Evolutionary conservation across 2,888 invertebrate species (phyloP), one percentile per base, ranked within the genome.

Genomic region (Eilema caniola): DNA sequence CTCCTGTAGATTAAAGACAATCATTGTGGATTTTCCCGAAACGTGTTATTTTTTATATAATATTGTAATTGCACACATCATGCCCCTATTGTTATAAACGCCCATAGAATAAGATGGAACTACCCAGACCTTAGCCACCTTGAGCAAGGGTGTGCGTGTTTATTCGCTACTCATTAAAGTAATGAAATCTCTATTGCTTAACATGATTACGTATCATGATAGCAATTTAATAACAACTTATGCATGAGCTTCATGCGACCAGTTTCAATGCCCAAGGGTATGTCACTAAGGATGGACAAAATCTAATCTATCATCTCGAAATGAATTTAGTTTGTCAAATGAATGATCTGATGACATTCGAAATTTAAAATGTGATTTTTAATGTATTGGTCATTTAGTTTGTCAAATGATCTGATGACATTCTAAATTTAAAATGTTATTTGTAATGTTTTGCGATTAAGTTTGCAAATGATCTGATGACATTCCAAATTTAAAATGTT

Each of bases 191-290:
- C 53, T 53, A n/a, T 53, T 53, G n/a, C 53, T 53, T n/a, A 53
- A 53, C 53, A n/a, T 10, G 53, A 53, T 53, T 53, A 53, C 53
- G 53, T 53, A 53, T 53, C 53, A 53, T 53, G n/a, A n/a, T 53
- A 8, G 8, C 8, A n/a, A 53, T 53, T 53, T n/a, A 53, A 53
- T 53, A 53, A n/a, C 53, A 10, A 53, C 8, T 53, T 53, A 47
- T 20, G 20, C 8, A 53, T 53, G 53, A 53, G 53, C 53, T n/a
- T 5, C 7, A 53, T n/a, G n/a, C n/a, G 53, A 53, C 20, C 20
- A n/a, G 53, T 53, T 53, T n/a, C 53, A n/a, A 53, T 53, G 53
- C n/a, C n/a, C 53, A 53, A 53, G 53, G 53, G 53, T 53, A 53
- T 53, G 53, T 53, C 53, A n/a, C 53, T n/a, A 53, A 53, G n/a